Conservation (phyloP, 1,140 invertebrate species). For the Apis florea region DNA sequence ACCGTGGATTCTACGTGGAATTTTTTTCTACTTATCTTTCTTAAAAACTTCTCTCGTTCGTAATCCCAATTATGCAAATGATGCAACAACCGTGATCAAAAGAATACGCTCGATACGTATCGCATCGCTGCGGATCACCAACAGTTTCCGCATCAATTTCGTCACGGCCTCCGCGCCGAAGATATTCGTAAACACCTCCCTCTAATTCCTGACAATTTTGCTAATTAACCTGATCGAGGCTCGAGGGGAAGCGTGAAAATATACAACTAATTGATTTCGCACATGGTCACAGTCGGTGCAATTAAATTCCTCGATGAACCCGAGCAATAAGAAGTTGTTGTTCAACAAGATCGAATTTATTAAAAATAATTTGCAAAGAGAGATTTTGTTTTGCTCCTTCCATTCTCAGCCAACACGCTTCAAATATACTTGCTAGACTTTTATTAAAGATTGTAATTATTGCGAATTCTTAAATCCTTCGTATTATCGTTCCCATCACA, state of each 20-base stretch:
- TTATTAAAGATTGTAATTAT: no score
- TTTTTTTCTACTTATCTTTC: not conserved
- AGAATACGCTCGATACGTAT: not conserved
- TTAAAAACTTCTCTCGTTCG: not conserved
- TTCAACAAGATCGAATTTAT: no score
- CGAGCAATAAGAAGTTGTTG: no score
- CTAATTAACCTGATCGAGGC: slow-evolving; percentile 34
- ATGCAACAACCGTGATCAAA: not conserved
- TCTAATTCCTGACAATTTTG: slow-evolving; percentile 32
- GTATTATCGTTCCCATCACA: no score
- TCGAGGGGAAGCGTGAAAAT: not conserved
- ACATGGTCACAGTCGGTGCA: no score
- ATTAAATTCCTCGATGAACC: no score
- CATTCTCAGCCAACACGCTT: no score
- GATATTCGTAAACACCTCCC: not conserved
- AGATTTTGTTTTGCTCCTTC: no score
- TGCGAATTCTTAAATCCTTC: no score
- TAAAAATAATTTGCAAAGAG: no score
- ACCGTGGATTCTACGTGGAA: not conserved
- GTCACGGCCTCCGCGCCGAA: not conserved
- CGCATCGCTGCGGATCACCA: not conserved
- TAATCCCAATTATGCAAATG: not conserved
- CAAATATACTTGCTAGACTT: no score
- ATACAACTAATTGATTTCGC: not conserved
- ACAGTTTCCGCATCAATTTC: not conserved